phyloP scores from a whole-genome alignment of 1,140 invertebrate genomes.

The Penaeus chinensis region DNA sequence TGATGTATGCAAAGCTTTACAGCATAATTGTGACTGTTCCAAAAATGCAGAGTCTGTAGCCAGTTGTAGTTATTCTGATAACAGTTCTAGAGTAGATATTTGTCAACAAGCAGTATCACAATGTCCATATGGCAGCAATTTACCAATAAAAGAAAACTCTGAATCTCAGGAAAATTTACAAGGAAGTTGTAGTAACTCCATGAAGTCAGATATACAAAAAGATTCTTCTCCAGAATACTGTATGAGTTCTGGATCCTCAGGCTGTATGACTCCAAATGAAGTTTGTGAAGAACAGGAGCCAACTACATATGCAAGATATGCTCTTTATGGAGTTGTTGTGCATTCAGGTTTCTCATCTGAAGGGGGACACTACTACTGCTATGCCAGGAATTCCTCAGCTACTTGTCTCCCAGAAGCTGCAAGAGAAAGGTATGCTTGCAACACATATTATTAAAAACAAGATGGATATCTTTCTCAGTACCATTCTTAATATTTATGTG shows the following conservation, averaged over 20 bases:
- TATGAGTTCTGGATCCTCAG: no score
- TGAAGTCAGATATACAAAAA: slow-evolving; percentile 16
- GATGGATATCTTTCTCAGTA: no score
- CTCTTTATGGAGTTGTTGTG: slow-evolving; percentile 83
- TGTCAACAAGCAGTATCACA: not conserved
- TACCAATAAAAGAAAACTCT: not conserved
- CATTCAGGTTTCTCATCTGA: slow-evolving; percentile 85
- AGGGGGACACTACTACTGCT: slow-evolving; percentile 88
- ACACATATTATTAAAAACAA: not conserved
- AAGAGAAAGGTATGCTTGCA: slow-evolving; percentile 31
- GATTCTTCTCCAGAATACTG: no score
- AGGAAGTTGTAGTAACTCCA: slow-evolving; percentile 11
- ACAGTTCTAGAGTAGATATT: not conserved
- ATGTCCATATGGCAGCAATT: not conserved
- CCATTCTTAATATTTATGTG: no score
- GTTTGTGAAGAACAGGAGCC: slow-evolving; percentile 4
- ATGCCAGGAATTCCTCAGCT: slow-evolving; percentile 73
- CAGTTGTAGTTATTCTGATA: slow-evolving; percentile 13
- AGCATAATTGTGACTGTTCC: slow-evolving; percentile 23
- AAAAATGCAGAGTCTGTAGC: not conserved
- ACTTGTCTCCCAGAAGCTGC: slow-evolving; percentile 41
- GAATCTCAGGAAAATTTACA: slow-evolving; percentile 20
- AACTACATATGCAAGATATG: slow-evolving; percentile 70
- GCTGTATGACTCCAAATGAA: not conserved
- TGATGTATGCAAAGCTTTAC: not conserved